Conservation (phyloP, 2,113 vertebrate species). For the Silurus meridionalis region DNA sequence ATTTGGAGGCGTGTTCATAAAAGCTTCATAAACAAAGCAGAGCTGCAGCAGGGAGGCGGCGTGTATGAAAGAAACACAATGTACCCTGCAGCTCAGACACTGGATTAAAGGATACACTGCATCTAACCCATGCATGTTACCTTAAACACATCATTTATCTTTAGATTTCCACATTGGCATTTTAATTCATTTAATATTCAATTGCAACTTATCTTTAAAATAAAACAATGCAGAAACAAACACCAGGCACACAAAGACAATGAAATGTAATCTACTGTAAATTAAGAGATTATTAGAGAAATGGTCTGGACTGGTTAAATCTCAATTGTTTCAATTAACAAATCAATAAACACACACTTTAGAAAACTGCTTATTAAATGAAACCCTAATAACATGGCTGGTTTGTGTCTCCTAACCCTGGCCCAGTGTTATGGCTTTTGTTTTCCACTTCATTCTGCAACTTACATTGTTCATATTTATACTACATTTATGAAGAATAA, state of each 20-base stretch:
- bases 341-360: neutral
- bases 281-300: neutral
- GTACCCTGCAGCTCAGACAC: neutral
- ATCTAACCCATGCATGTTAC: too few species aligned
- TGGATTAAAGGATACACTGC: neutral
- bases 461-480: neutral
- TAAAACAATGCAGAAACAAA: neutral
- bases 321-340: neutral
- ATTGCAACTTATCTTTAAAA: neutral
- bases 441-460: neutral
- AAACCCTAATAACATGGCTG: neutral
- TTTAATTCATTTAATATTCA: too few species aligned
- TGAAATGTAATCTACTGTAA: neutral
- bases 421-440: constrained; percentile 3
- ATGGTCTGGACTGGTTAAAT: neutral
- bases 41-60: neutral
- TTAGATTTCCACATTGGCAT: neutral
- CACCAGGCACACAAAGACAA: neutral
- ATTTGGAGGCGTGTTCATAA: neutral
- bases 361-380: neutral
- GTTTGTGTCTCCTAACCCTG: neutral
- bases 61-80: neutral
- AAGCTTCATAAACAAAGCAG: neutral
- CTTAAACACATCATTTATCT: too few species aligned
- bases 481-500: neutral